Evolutionary conservation across 2,797 vertebrate genomes (phyloP), one percentile per base, ranked within the genome.

Genomic region (Squalus acanthias): DNA sequence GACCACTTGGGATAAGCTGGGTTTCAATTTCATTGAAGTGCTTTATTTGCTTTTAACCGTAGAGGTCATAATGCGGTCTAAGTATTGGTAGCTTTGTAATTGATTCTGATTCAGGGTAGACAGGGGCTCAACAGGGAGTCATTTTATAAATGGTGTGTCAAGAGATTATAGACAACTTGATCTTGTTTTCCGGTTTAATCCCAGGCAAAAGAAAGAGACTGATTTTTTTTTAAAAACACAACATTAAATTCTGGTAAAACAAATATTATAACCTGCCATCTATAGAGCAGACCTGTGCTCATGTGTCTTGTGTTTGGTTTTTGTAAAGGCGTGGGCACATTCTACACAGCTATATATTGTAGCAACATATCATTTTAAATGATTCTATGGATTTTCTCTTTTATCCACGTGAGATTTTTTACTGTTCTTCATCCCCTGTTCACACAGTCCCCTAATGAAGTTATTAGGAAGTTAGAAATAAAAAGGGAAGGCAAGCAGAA

Each of bases 81-180:
- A 57, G 50, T 89, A 33, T 60, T 89, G 53, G 87, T 89, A 57
- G 53, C 87, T 89, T 89, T 60, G 26, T n/a, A n/a, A 91, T 91
- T 65, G 57, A 91, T 65, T 91, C 57, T 63, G 57, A 91, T 91
- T 91, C 88, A 65, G 57, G 26, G 13, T 60, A 13, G 53, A 63
- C 26, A 20, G 88, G 60, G 12, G 10, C 13, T 1, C 88, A 63
- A 65, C 33, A 65, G 60, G 13, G 60, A 91, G 15, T 17, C 13
- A 7, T 63, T 91, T 91, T 63, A 91, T 91, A n/a, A 91, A 91
- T 91, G 57, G 29, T n/a, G 26, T 91, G 87, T 65, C 88, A 91
- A 91, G 53, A n/a, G 22, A 15, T 91, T 63, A 65, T n/a, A 33
- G 33, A 65, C 60, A 63, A 65, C 13, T 65, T 91, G 88, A 91